A percentile compares a stretch with the other conserved stretches of the same genome.
Conservation (phyloP, 2,888 invertebrate species). For the Amaurobius ferox region DNA sequence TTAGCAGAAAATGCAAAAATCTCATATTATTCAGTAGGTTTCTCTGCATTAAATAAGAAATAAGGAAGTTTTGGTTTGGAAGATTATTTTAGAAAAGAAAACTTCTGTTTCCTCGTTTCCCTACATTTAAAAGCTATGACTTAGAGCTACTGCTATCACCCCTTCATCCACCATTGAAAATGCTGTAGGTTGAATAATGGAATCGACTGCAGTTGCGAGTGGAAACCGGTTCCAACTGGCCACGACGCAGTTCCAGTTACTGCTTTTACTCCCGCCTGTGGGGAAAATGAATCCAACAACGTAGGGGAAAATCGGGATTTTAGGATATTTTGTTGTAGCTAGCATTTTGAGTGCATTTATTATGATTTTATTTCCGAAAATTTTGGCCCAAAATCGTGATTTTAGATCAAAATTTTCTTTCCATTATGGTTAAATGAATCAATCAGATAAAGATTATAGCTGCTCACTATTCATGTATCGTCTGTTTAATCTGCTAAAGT, state of each 20-base stretch:
- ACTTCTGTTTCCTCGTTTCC: constrained; percentile 37
- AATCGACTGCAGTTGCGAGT: constrained; percentile 62
- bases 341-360: constrained; percentile 70
- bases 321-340: constrained; percentile 69
- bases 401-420: constrained; percentile 52
- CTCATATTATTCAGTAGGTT: too few relatives aligned
- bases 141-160: constrained; percentile 9
- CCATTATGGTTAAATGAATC: constrained; percentile 34
- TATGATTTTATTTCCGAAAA: constrained; percentile 68
- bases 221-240: constrained; percentile 67
- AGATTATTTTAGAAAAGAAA: constrained; percentile 18
- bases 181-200: constrained; percentile 28
- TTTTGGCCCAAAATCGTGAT: constrained; percentile 52
- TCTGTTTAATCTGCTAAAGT: constrained; percentile 66
- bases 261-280: constrained; percentile 27
- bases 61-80: constrained; percentile 55
- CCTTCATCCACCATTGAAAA: constrained; percentile 34
- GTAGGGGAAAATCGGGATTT: constrained; percentile 62
- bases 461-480: constrained; percentile 57
- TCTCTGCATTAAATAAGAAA: not conserved
- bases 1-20: too few relatives aligned
- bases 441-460: constrained; percentile 33
- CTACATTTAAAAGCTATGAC: not conserved
- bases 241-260: constrained; percentile 28
- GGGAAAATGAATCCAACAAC: constrained; percentile 44